Percentiles rank a stretch among this genome's conserved stretches.
These are phyloP conservation scores for Tokudaia muenninki DNA, from an alignment of 2,797 vertebrate genomes.

Conservation along the genomic window DNA sequence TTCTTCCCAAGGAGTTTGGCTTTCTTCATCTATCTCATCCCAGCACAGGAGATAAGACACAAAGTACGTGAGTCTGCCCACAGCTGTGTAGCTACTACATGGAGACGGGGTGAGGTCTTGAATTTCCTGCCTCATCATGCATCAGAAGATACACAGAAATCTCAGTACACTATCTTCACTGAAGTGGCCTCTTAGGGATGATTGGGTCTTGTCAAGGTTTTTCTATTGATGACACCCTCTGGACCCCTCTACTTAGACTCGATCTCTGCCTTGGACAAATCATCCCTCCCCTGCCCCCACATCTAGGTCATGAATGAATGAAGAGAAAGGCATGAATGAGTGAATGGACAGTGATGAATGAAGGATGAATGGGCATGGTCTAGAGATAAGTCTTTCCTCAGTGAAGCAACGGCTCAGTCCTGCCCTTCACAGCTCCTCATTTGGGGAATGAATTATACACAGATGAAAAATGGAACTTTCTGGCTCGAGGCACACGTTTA, in stretches of 20 bases:
- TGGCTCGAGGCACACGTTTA: slow-evolving; percentile 68
- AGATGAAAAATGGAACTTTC: slow-evolving; percentile 68
- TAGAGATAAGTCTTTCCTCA: neutral
- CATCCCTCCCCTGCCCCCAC: neutral
- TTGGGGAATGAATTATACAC: slow-evolving; percentile 59
- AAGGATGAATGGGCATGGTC: neutral
- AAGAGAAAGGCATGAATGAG: slow-evolving; percentile 54
- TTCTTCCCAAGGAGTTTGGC: neutral
- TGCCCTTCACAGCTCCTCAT: neutral
- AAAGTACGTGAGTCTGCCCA: neutral
- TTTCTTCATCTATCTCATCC: neutral
- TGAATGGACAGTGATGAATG: slow-evolving; percentile 51
- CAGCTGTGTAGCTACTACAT: neutral
- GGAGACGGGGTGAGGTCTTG: neutral
- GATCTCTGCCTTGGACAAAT: neutral
- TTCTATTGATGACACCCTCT: slow-evolving; percentile 34
- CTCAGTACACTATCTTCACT: neutral
- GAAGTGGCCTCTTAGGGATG: slow-evolving; percentile 8
- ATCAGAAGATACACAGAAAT: neutral
- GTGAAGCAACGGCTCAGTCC: slow-evolving; percentile 29
- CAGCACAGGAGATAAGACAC: neutral
- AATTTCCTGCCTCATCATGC: neutral
- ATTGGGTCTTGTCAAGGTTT: slow-evolving; percentile 5
- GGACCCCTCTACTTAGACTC: neutral
- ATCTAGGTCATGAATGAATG: slow-evolving; percentile 27